Evolutionary conservation across 2,113 vertebrate genomes (phyloP).

Genomic region (Sylvietta virens): DNA sequence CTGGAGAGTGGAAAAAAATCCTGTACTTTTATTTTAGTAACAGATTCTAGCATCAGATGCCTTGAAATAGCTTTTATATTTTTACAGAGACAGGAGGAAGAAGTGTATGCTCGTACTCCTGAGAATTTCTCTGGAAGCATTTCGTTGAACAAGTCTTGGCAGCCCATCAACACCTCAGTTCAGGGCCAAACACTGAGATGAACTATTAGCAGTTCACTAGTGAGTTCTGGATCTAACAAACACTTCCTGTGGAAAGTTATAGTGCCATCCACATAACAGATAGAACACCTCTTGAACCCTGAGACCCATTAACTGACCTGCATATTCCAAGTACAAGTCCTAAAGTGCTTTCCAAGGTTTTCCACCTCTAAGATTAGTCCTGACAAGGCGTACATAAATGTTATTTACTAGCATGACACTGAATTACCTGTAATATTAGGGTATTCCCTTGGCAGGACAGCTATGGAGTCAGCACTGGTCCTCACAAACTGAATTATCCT

Average conservation of each 20-base stretch:
- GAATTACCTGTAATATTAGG: not conserved
- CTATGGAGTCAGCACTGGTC: rapidly evolving
- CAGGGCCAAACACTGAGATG: not conserved
- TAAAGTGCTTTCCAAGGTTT: not conserved
- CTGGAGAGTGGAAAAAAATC: not conserved
- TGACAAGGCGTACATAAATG: not conserved
- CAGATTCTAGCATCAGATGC: not conserved
- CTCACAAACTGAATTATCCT: rapidly evolving
- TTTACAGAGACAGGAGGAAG: not conserved
- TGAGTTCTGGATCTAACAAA: not conserved
- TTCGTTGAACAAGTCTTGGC: not conserved
- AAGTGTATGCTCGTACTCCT: not conserved
- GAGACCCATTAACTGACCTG: not conserved
- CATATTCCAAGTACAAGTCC: not conserved
- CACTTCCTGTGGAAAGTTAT: not conserved
- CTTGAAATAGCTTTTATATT: not conserved
- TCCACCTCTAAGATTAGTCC: not conserved
- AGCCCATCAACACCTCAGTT: not conserved
- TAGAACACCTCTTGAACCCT: not conserved
- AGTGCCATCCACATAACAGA: not conserved
- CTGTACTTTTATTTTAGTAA: not conserved
- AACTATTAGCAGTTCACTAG: not conserved
- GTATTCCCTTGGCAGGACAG: not conserved
- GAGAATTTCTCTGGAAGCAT: not conserved
- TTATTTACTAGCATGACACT: not conserved